Evolutionary conservation across 2,888 invertebrate genomes (phyloP), one percentile per base, ranked within the genome.

Genomic region (Polydrusus cervinus): DNA sequence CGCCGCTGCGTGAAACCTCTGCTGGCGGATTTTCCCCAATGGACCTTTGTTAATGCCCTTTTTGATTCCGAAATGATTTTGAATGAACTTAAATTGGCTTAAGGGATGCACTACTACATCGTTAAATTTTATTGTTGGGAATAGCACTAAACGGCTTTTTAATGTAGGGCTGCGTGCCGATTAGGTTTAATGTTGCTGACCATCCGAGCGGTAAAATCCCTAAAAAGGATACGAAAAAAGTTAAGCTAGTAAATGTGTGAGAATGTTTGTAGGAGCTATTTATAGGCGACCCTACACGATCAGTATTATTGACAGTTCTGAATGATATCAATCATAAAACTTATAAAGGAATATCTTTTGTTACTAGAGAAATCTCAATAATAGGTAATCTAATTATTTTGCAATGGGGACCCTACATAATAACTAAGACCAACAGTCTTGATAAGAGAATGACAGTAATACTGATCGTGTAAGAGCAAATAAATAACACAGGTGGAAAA

Each of bases 11-110:
- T 65, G 74, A 70, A 74, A 79, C 81, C 80, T 81, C 83, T 80
- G 75, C 84, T 83, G 25, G 65, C 84, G 82, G 82, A 82, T 80
- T 81, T 81, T 82, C 80, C 78, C 80, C 79, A 81, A 80, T 81
- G 81, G 78, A 75, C 77, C 76, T 72, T 76, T 76, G 73, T 74
- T 76, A 79, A 76, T 77, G 80, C 79, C 80, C 80, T 79, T 80
- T 79, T 75, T 71, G 71, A 51, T 57, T 70, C 67, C 69, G 76
- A 78, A 78, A 78, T 80, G 81, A 79, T 81, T 81, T 79, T 83
- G 80, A 83, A 83, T 83, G 82, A 82, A 82, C 79, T 69, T 74
- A 82, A 83, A 83, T 83, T 83, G 82, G 82, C 82, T 78, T 79
- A 72, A 75, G 71, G 75, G 75, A 69, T 64, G 68, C 78, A 78